A percentile compares a stretch with the other conserved stretches of the same genome.
These are phyloP conservation scores for Odobenus rosmarus DNA, from an alignment of 2,113 vertebrate genomes.

Conservation along the genomic window DNA sequence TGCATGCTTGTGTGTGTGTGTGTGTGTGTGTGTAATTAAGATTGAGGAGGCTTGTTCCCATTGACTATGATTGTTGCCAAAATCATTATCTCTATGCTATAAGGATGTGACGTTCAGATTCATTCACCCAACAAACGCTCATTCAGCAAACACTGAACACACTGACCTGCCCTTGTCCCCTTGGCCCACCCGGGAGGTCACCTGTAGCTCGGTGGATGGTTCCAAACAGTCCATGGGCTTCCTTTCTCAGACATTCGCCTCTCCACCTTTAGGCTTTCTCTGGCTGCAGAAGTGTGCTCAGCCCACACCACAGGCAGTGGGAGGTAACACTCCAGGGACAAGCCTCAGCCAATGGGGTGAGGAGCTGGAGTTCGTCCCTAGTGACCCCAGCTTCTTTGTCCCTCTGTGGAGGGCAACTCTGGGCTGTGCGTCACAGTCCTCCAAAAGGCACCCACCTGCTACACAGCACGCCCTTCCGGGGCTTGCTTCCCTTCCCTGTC, in stretches of 20 bases:
- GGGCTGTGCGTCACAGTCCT: background rate
- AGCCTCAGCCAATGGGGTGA: background rate
- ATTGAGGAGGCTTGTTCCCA: background rate
- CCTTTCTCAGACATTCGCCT: background rate
- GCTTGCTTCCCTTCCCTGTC: background rate
- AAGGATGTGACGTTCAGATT: background rate
- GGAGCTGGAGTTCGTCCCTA: background rate
- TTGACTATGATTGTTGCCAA: background rate
- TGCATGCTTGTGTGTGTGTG: background rate
- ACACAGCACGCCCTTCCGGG: background rate
- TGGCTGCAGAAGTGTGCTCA: background rate
- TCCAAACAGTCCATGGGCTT: background rate
- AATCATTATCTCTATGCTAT: background rate
- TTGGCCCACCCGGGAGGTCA: background rate
- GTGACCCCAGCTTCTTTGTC: background rate
- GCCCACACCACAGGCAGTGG: background rate
- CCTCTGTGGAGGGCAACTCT: background rate
- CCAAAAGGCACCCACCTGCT: background rate
- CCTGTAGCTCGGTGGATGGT: background rate
- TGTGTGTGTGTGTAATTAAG: background rate
- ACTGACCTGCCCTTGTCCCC: background rate
- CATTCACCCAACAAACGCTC: background rate
- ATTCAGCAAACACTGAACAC: background rate
- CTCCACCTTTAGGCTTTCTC: background rate
- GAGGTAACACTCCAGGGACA: background rate